These are phyloP conservation scores for Neoaliturus tenellus DNA, from an alignment of 2,888 invertebrate species.

Conservation along the genomic window DNA sequence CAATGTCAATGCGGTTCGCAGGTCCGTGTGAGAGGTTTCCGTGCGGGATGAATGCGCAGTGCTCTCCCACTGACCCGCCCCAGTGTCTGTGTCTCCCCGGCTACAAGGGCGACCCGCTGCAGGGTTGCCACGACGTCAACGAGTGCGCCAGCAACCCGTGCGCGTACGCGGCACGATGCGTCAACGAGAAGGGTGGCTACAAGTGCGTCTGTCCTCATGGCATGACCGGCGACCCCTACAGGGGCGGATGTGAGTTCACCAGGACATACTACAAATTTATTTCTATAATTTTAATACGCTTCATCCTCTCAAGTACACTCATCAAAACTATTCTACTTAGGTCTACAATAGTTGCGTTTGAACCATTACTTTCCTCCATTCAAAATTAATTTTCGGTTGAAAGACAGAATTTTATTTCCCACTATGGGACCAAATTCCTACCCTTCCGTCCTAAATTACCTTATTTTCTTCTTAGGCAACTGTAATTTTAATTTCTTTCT, in stretches of 20 bases:
- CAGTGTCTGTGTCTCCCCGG: conserved; percentile 92
- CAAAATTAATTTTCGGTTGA: no score
- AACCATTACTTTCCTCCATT: no score
- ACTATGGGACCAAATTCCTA: no score
- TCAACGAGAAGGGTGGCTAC: conserved; percentile 91
- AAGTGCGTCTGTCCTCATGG: conserved; percentile 91
- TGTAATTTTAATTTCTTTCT: no score
- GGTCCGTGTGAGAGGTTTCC: conserved; percentile 91
- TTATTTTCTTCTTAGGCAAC: no score
- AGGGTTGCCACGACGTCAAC: conserved; percentile 89
- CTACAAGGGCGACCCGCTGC: conserved; percentile 87
- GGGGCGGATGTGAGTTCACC: conserved; percentile 87
- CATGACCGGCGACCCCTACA: conserved; percentile 90
- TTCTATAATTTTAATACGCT: no score
- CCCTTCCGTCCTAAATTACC: no score
- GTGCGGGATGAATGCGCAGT: conserved; percentile 93
- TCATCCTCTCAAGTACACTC: no score
- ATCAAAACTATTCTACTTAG: no score
- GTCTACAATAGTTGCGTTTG: no score
- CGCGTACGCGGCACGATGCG: conserved; percentile 91
- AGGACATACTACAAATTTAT: no score
- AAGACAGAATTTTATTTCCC: no score
- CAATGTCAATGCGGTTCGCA: conserved; percentile 62
- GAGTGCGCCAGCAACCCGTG: conserved; percentile 92
- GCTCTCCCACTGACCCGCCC: conserved; percentile 92